Conservation (phyloP, 2,888 invertebrate genomes). For the Ophion ellenae region DNA sequence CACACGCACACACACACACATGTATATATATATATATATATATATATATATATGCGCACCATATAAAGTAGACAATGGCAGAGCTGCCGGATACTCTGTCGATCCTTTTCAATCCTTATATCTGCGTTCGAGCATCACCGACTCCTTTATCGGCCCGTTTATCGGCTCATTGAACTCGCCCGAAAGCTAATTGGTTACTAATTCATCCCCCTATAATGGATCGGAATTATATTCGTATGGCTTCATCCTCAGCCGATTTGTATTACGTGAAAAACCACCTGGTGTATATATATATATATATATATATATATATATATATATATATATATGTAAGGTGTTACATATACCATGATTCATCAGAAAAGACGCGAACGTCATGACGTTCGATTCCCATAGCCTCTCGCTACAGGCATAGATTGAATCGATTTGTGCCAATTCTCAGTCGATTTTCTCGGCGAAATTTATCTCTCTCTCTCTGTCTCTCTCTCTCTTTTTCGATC, state of each 20-base stretch:
- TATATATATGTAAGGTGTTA: background rate
- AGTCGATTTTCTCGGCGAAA: conserved; percentile 29
- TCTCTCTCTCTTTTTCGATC: background rate
- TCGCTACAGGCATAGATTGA: conserved; percentile 34
- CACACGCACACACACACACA: background rate
- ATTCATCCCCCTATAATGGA: conserved; percentile 54
- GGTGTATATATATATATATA: conserved; percentile 2
- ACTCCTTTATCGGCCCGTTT: conserved; percentile 58
- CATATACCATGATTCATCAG: background rate
- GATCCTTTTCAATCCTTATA: conserved; percentile 26
- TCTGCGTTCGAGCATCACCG: conserved; percentile 44
- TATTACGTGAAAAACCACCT: conserved; percentile 20
- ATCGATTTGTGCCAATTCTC: conserved; percentile 36
- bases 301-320: conserved; percentile 1
- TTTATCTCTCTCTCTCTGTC: background rate
- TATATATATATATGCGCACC: background rate
- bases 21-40: background rate
- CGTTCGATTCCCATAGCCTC: conserved; percentile 28
- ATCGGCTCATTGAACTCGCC: conserved; percentile 60
- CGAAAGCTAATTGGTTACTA: conserved; percentile 58
- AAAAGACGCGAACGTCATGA: conserved; percentile 8
- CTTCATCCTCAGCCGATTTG: conserved; percentile 40
- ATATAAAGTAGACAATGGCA: conserved; percentile 17
- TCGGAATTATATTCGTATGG: conserved; percentile 36
- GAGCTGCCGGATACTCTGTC: conserved; percentile 36